phyloP scores from a whole-genome alignment of 2,888 invertebrate genomes.

The Zele albiditarsus region DNA sequence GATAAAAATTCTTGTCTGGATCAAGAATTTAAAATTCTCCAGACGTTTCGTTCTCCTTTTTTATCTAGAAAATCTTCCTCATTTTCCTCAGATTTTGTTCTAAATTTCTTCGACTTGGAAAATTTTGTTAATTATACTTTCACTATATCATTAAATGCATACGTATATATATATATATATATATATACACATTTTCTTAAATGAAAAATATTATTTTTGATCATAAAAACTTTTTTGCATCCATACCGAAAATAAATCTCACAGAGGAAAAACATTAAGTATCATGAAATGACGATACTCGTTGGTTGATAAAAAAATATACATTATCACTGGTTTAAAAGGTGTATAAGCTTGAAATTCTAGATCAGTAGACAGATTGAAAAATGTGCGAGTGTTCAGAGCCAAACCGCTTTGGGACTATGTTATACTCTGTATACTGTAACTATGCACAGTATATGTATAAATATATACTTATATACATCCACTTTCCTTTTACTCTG shows the following conservation, averaged over 20 bases:
- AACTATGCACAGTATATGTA: slow-evolving; percentile 3
- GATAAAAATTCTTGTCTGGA: slow-evolving; percentile 11
- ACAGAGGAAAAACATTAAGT: too few relatives aligned
- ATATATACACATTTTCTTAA: background rate
- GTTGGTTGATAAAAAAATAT: background rate
- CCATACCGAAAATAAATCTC: too few relatives aligned
- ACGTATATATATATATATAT: background rate
- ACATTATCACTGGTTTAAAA: slow-evolving; percentile 1
- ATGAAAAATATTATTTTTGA: background rate
- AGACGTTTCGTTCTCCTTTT: background rate
- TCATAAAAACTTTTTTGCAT: too few relatives aligned
- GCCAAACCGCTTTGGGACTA: slow-evolving; percentile 39
- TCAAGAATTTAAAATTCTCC: slow-evolving; percentile 20
- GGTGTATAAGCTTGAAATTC: slow-evolving; percentile 36
- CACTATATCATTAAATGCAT: too few relatives aligned
- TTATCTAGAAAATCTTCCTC: background rate
- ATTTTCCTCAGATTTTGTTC: background rate
- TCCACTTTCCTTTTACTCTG: slow-evolving; percentile 29
- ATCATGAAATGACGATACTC: too few relatives aligned
- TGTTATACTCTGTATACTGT: slow-evolving; percentile 12
- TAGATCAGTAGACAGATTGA: slow-evolving; percentile 46
- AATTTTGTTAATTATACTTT: background rate
- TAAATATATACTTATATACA: slow-evolving; percentile 33
- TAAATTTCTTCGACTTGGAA: background rate
- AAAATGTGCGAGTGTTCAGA: slow-evolving; percentile 40